Conservation (phyloP, 2,888 invertebrate species). For the Tuberolachnus salignus region DNA sequence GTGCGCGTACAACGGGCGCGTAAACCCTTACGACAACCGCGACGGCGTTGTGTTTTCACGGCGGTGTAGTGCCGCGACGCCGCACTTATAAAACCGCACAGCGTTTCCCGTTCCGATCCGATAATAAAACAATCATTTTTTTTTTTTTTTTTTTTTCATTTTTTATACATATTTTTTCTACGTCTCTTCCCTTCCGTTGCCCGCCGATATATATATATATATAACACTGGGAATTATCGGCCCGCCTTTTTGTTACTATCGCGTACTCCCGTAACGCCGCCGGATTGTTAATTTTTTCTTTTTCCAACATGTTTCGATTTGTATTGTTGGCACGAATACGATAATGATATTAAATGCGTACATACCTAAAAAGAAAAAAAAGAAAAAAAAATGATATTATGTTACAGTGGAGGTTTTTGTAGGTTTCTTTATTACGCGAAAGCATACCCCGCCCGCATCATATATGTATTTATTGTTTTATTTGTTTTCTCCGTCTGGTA, state of each 20-base stretch:
- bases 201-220: no score
- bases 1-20: not conserved
- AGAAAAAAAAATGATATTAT: not conserved
- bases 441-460: not conserved
- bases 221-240: not conserved
- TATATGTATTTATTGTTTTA: not conserved
- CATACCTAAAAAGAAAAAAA: not conserved
- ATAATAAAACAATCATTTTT: not conserved
- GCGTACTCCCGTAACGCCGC: not conserved
- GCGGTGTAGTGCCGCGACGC: not conserved
- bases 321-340: not conserved
- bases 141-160: not conserved
- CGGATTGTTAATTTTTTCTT: not conserved
- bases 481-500: not conserved
- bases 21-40: conserved; percentile 12
- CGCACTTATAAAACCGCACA: conserved; percentile 22
- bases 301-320: conserved; percentile 18
- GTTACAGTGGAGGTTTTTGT: no score
- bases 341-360: not conserved
- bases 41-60: not conserved
- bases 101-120: conserved; percentile 34
- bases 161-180: not conserved
- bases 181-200: not conserved
- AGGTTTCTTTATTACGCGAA: no score
- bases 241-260: conserved; percentile 29